Percentiles rank a stretch among this genome's conserved stretches.
These are phyloP conservation scores for Eremobia ochroleuca DNA, from an alignment of 2,888 invertebrate genomes.

Conservation along the genomic window DNA sequence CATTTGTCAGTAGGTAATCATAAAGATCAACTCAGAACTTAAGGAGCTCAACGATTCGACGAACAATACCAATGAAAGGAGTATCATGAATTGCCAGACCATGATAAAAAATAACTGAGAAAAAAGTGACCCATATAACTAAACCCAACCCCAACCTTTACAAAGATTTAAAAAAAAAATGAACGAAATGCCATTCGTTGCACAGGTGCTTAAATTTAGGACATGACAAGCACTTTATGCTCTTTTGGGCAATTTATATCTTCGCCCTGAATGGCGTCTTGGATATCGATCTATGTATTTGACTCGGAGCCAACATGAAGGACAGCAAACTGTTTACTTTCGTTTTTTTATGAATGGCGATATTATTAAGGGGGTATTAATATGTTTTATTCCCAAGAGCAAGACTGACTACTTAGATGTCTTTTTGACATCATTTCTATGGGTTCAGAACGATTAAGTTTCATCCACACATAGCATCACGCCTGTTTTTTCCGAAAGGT, in stretches of 20 bases:
- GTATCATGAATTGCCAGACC: too few relatives aligned
- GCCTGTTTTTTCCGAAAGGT: neutral
- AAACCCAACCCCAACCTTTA: too few relatives aligned
- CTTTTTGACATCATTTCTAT: neutral
- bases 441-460: neutral
- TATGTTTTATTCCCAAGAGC: neutral
- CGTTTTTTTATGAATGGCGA: slow-evolving; percentile 6
- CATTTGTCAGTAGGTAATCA: too few relatives aligned
- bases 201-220: slow-evolving; percentile 1
- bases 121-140: too few relatives aligned
- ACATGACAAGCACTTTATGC: slow-evolving; percentile 31
- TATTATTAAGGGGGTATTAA: slow-evolving; percentile 1
- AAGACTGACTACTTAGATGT: neutral
- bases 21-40: too few relatives aligned
- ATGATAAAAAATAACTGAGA: too few relatives aligned
- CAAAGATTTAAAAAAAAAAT: too few relatives aligned
- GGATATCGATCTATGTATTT: slow-evolving; percentile 44
- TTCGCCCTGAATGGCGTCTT: slow-evolving; percentile 38
- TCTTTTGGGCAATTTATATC: neutral
- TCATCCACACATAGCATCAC: neutral
- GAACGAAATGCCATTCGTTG: too few relatives aligned
- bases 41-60: too few relatives aligned
- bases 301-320: slow-evolving; percentile 49
- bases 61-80: too few relatives aligned
- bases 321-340: slow-evolving; percentile 18